Base-by-base conservation (phyloP, 2,113 vertebrate genomes). In the Prunella himalayana region DNA sequence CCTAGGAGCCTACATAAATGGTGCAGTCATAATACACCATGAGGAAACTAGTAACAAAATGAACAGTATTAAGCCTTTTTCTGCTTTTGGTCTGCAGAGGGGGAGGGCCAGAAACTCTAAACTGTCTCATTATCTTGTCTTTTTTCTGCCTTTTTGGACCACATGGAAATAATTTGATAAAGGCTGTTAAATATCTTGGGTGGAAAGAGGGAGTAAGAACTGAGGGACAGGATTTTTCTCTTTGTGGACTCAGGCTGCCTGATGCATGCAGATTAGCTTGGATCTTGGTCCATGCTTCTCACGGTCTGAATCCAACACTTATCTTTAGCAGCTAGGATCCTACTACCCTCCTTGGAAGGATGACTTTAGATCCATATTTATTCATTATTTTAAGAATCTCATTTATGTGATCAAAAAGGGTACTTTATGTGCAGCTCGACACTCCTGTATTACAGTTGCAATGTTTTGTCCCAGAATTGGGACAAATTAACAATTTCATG, bases 401-500 rank as follows among this genome's bases (percentile, higher is more conserved):
- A 64, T 78, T 81, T 71, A 54, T 88, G 35, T 82, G 79, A 82
- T 96, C 86, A 88, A 72, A 85, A 94, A 27, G 19, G 27, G 53
- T 84, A 90, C 68, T 88, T 78, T 85, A 88, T 22, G 57, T 94
- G 71, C 76, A 60, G 30, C 59, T 88, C 61, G 33, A 59, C 1
- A 2, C 11, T 77, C 10, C 19, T 54, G 3, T 93, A 19, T 72
- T 88, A 47, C 44, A 94, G 70, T 68, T 61, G 79, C 45, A 73
- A 66, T 88, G 22, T 57, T 97, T 95, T 82, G 82, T 94, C 61
- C 37, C 79, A 11, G 87, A 93, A 49, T 76, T 91, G 35, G 80
- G 72, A 24, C 78, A 94, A 96, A 97, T 97, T 95, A 97, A 93
- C 93, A 91, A 93, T 95, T 82, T 90, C 70, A 90, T 95, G 73